phyloP scores from a whole-genome alignment of 2,113 vertebrate genomes.

The Istiophorus platypterus region DNA sequence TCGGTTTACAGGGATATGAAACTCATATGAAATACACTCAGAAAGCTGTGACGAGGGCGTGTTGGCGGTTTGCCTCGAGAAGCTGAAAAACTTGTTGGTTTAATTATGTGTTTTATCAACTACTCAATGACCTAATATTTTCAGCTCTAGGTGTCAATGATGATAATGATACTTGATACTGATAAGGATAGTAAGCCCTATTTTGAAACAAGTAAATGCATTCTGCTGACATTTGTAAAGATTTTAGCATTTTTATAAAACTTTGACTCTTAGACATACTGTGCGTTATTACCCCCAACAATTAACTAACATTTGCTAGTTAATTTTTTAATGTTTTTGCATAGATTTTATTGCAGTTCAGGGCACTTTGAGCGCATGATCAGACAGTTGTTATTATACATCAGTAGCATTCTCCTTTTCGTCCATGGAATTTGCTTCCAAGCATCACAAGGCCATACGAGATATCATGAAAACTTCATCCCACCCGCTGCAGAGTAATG shows the following conservation, averaged over 20 bases:
- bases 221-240: no score
- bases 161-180: no score
- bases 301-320: background rate
- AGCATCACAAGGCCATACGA: slow-evolving; percentile 21
- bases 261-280: background rate
- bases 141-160: background rate
- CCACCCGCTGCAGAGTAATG: slow-evolving; percentile 36
- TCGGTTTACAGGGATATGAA: no score
- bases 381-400: background rate
- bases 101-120: no score
- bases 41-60: no score
- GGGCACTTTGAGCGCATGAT: background rate
- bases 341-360: background rate
- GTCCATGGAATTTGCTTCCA: slow-evolving; percentile 2
- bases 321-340: background rate
- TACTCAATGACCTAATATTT: background rate
- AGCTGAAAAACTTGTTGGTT: no score
- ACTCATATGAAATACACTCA: no score
- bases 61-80: no score
- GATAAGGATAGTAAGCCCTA: no score
- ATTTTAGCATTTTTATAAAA: background rate
- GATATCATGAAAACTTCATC: slow-evolving; percentile 46
- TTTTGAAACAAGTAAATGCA: no score
- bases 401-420: slow-evolving; percentile 1
- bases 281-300: background rate